A percentile compares a stretch with the other conserved stretches of the same genome.
Evolutionary conservation across 2,888 invertebrate genomes (phyloP).

Genomic region (Cheilosia vulpina): DNA sequence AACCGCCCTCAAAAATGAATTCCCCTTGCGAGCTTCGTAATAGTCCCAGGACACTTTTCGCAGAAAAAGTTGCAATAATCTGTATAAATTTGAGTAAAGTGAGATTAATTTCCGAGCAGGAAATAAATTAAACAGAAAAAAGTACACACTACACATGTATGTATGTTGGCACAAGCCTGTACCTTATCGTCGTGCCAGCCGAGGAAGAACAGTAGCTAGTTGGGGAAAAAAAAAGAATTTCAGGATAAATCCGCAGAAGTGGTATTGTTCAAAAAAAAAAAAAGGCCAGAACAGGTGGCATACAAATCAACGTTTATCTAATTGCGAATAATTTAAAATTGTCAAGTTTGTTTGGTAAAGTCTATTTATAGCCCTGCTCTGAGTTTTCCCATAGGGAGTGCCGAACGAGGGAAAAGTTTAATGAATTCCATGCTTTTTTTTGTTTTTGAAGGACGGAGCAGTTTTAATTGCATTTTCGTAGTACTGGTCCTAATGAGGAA

Average conservation of each 20-base stretch:
- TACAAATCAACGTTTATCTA: slow-evolving; percentile 34
- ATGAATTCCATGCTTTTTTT: neutral
- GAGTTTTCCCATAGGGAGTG: slow-evolving; percentile 15
- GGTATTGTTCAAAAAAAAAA: neutral
- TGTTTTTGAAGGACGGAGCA: neutral
- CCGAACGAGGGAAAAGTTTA: slow-evolving; percentile 13
- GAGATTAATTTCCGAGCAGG: slow-evolving; percentile 51
- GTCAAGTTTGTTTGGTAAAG: slow-evolving; percentile 1
- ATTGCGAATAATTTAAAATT: slow-evolving; percentile 45
- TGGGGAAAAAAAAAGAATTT: slow-evolving; percentile 3
- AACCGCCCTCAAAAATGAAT: neutral
- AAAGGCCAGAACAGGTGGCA: neutral
- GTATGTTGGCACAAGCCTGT: neutral
- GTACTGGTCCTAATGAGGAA: slow-evolving; percentile 5
- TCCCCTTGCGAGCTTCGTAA: neutral
- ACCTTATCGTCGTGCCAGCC: slow-evolving; percentile 1
- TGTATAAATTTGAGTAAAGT: slow-evolving; percentile 53
- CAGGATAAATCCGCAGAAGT: slow-evolving; percentile 19
- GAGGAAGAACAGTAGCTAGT: slow-evolving; percentile 4
- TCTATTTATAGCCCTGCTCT: slow-evolving; percentile 26
- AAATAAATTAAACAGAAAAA: slow-evolving; percentile 17
- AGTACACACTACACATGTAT: slow-evolving; percentile 10
- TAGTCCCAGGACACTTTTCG: neutral
- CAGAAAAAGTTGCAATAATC: slow-evolving; percentile 14
- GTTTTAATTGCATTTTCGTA: slow-evolving; percentile 31